Conservation (phyloP, 2,888 invertebrate species). For the Abrostola triplasia region DNA sequence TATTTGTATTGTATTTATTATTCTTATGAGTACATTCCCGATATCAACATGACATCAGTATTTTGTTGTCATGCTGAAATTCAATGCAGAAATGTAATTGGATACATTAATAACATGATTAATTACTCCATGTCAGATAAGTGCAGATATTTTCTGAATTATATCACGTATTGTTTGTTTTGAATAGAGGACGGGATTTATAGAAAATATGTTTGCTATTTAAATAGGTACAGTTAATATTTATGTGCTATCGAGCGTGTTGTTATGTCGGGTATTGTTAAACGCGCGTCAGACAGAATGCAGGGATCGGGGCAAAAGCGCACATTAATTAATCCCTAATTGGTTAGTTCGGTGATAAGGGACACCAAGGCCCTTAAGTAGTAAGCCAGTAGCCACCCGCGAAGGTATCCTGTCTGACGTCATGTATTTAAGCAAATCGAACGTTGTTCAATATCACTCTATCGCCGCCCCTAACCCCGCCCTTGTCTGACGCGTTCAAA, state of each 20-base stretch:
- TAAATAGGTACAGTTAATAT: neutral
- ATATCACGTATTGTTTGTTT: neutral
- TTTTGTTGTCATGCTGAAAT: neutral
- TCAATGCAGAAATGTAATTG: neutral
- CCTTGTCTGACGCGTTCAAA: conserved; percentile 1
- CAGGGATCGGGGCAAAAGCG: neutral
- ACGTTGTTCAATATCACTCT: neutral
- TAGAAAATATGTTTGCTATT: no score
- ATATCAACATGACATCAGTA: neutral
- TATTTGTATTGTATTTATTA: no score
- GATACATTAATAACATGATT: neutral
- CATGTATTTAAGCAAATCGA: neutral
- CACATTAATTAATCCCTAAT: no score
- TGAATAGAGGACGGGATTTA: no score
- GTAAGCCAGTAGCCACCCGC: neutral
- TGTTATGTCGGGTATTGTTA: neutral
- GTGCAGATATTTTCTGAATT: neutral
- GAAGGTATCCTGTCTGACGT: neutral
- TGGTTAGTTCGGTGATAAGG: no score
- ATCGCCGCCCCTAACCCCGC: neutral
- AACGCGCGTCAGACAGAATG: neutral
- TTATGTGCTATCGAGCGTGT: neutral
- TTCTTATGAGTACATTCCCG: neutral
- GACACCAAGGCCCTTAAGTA: neutral
- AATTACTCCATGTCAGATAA: neutral